Percentiles rank a stretch among this genome's conserved stretches.
Evolutionary conservation across 2,888 invertebrate species (phyloP).

Genomic region (Pyrrhosoma nymphula): DNA sequence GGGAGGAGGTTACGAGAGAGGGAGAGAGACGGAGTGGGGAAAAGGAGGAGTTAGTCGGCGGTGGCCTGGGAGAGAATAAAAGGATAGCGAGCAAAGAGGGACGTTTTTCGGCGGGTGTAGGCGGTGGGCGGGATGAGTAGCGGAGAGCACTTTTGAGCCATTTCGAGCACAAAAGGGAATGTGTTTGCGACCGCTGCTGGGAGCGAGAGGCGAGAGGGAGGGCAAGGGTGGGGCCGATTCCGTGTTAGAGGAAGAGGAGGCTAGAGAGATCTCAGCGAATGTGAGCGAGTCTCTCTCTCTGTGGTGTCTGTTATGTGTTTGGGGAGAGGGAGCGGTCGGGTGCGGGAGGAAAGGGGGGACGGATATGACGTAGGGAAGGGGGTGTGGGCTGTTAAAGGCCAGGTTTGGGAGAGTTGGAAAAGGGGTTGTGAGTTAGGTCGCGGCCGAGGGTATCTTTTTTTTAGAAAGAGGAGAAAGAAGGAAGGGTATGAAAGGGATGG

Average conservation of each 20-base stretch:
- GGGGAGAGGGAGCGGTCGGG: too few relatives aligned
- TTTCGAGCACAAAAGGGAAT: constrained; percentile 5
- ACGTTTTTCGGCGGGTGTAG: neutral
- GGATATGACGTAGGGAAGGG: neutral
- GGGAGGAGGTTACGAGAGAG: neutral
- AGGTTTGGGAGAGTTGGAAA: too few relatives aligned
- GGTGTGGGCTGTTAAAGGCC: neutral
- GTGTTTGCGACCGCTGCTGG: neutral
- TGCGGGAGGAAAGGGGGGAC: neutral
- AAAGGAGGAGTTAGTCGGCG: too few relatives aligned
- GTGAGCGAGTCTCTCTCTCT: too few relatives aligned
- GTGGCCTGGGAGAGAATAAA: too few relatives aligned
- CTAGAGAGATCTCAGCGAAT: too few relatives aligned
- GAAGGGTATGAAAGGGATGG: neutral
- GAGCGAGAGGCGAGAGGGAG: neutral
- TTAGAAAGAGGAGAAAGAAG: neutral
- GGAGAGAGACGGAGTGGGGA: too few relatives aligned
- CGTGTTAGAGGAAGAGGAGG: neutral
- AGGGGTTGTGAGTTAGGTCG: too few relatives aligned
- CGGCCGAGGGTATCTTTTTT: too few relatives aligned
- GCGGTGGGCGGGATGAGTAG: neutral
- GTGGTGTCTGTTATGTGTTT: too few relatives aligned
- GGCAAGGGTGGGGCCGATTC: too few relatives aligned
- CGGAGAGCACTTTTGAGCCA: neutral
- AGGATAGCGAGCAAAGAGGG: too few relatives aligned